Evolutionary conservation across 2,113 vertebrate genomes (phyloP), one percentile per base, ranked within the genome.

Genomic region (Spea bombifrons): DNA sequence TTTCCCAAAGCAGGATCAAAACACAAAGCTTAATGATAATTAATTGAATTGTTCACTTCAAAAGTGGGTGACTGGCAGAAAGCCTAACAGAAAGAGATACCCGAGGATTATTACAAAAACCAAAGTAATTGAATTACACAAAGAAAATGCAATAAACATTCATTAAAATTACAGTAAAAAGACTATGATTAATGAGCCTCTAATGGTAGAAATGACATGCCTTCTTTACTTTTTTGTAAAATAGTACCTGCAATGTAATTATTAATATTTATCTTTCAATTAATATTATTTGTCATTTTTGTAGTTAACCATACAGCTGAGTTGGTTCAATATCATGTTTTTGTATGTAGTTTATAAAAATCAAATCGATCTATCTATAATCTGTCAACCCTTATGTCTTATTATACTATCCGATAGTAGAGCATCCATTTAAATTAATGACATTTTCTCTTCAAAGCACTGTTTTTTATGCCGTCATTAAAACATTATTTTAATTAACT

Each of bases 61-160:
- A 85, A 90, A 88, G 85, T 80, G 83, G 5, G 78, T 82, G 88
- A 88, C 67, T 91, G 92, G 89, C 91, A 91, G 85, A 50, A 75
- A 86, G 86, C 86, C 7, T 86, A 85, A 87, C 85, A 87, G 77
- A 71, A 75, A 90, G 85, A 84, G 85, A 86, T 86, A 86, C 85
- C 88, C 75, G 70, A 86, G 15, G 83, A 87, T 83, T 64, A 79
- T 81, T 86, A 82, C 84, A 86, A 88, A 92, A 91, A 85, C 84
- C 90, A 83, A 90, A 83, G 86, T 87, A 92, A 94, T 90, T 87
- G 84, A 87, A 91, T 94, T 91, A 90, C 87, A 89, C 81, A 83
- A 85, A 88, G 87, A 89, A 91, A 92, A 92, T 91, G 88, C 87
- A 89, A 91, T 92, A 87, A 92, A 89, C 89, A 84, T 84, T 91